Base-by-base conservation (phyloP, 2,797 vertebrate species). In the Arremon brunneinucha region DNA sequence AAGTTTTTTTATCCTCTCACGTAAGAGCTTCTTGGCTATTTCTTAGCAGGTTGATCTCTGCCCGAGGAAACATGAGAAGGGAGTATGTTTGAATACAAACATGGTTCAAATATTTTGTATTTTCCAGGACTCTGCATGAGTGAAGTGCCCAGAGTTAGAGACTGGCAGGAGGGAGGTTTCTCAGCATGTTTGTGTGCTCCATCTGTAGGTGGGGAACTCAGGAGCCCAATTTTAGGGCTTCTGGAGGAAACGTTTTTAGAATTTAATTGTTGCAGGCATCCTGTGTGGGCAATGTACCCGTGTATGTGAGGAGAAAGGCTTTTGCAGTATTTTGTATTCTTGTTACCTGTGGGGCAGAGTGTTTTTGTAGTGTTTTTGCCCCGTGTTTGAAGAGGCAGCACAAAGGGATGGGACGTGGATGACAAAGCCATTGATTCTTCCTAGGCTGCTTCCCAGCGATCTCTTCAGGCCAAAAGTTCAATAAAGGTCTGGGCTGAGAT, bases 11-110 rank as follows among this genome's bases (percentile, higher is more conserved):
- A 65, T 86, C 91, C 41, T 93, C 65, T 90, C 56, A 89, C 94
- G 35, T 94, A 94, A 92, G 91, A 94, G 93, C 90, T 97, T 88
- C 89, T 95, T 74, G 96, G 96, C 93, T 97, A 93, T 14, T 96
- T 95, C 92, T 82, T 81, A 81, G 77, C 90, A 83, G 94, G 71
- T 91, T 89, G 69, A 83, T 95, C 87, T 95, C 93, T 91, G 75
- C 76, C 77, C 6, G 6, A 90, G 91, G 60, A 89, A 93, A 84
- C 46, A 35, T 2, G 44, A 65, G 46, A 90, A 90, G 85, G 76
- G 78, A 89, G 64, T 11, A 32, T 44, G 47, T 81, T 93, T 70
- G 65, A 62, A 80, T 47, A 32, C 62, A 85, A 62, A 78, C 28
- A 9, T 74, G 44, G 43, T 34, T 90, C 53, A 60, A 12, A 30